Evolutionary conservation across 1,140 invertebrate species (phyloP).

Genomic region (Sitophilus oryzae): DNA sequence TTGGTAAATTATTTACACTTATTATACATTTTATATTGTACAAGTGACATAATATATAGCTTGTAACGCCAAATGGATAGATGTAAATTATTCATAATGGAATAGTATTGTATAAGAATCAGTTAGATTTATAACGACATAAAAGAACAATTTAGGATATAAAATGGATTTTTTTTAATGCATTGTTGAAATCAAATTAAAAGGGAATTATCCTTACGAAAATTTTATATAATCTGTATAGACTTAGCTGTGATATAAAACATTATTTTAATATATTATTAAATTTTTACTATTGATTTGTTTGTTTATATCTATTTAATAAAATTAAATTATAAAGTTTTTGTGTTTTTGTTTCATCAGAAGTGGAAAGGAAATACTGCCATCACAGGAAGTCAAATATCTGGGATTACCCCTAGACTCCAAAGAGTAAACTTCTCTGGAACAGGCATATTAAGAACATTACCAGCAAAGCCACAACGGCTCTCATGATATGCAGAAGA

Average conservation of each 20-base stretch:
- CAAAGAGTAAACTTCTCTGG: no score
- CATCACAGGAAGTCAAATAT: no score
- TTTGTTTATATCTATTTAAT: constrained; percentile 7
- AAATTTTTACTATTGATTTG: constrained; percentile 10
- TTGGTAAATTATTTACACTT: no score
- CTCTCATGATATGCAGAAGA: no score
- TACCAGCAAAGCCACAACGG: no score
- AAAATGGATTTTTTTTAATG: neutral
- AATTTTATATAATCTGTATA: constrained; percentile 9
- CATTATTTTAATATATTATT: constrained; percentile 7
- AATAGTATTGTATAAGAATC: neutral
- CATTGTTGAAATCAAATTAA: neutral
- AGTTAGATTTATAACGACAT: neutral
- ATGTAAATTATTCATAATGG: neutral
- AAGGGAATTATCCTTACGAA: neutral
- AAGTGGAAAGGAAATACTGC: no score
- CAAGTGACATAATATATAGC: neutral
- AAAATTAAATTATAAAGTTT: constrained; percentile 6
- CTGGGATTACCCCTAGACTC: no score
- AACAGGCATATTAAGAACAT: no score
- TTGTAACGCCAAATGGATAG: neutral
- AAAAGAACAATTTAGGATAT: neutral
- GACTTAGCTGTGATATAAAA: constrained; percentile 20
- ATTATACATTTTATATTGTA: neutral
- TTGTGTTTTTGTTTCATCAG: no score